Evolutionary conservation across 2,888 invertebrate species (phyloP), one percentile per base, ranked within the genome.

Genomic region (Boloria selene): DNA sequence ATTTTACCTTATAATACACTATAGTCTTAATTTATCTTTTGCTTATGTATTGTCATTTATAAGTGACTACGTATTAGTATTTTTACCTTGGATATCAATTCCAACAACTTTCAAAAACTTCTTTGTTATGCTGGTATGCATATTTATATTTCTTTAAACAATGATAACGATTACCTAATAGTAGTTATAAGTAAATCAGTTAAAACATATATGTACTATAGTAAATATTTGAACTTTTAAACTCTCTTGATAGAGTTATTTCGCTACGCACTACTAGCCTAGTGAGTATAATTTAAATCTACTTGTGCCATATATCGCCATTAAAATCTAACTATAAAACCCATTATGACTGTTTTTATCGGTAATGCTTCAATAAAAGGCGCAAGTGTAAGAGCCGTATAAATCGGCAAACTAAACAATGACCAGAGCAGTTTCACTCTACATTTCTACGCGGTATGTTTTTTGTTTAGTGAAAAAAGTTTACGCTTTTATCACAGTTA

Each of bases 341-440:
- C 87, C 80, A 89, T 91, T 90, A 90, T 85, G 84, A 78, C 85
- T 83, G 82, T 83, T 88, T 89, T 91, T 92, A 92, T 92, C 90
- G 87, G 85, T 90, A 92, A 91, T 90, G 89, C 87, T 84, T 90
- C 87, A 90, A 90, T 91, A 90, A 91, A 90, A 89, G 87, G 84
- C 90, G 78, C 85, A 86, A 90, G 83, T 92, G 92, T 91, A 92
- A 91, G 87, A 91, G 85, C 87, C 90, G 90, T 92, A 92, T 92
- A 92, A 92, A 92, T 91, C 92, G 92, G 89, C 87, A 86, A 91
- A 90, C 90, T 87, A 92, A 93, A 93, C 92, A 92, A 90, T 90
- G 83, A 84, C 79, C 79, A 75, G 79, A 85, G 86, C 92, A 92
- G 92, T 92, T 88, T 87, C 85, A 85, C 82, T 90, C 85, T 78